These are phyloP conservation scores for Fringilla coelebs DNA, from an alignment of 2,797 vertebrate genomes.

Conservation along the genomic window DNA sequence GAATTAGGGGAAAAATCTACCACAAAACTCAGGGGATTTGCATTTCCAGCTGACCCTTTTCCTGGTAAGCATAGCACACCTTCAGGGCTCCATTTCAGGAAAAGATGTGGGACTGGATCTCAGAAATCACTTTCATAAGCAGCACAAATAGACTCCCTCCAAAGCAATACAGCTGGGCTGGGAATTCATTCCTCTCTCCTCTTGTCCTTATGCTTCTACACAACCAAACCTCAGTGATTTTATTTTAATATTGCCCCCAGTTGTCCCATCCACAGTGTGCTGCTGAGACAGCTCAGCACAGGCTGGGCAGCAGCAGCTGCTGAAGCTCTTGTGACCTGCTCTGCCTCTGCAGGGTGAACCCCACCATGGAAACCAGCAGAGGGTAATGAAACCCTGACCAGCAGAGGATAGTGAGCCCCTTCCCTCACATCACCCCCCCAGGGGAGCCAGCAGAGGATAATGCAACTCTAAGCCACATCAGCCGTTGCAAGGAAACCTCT, in stretches of 20 bases:
- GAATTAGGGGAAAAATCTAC: background rate
- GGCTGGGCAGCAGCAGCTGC: background rate
- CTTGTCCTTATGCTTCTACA: background rate
- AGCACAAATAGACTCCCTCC: background rate
- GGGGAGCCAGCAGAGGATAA: background rate
- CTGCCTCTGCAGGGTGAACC: background rate
- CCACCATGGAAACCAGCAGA: background rate
- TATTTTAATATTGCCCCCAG: background rate
- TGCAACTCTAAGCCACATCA: fast-evolving
- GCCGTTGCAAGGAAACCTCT: background rate
- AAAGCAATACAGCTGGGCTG: background rate
- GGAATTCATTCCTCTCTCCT: background rate
- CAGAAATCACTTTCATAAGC: background rate
- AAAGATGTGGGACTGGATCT: background rate
- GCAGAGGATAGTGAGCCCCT: background rate
- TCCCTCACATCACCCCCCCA: background rate
- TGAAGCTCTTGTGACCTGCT: fast-evolving
- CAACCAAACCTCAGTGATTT: background rate
- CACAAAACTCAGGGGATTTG: background rate
- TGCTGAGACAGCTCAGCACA: background rate
- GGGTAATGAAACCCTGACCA: background rate
- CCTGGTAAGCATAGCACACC: background rate
- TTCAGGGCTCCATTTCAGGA: background rate
- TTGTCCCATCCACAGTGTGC: background rate
- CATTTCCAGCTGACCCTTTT: background rate